phyloP scores from a whole-genome alignment of 2,113 vertebrate genomes.

The Felis chaus region DNA sequence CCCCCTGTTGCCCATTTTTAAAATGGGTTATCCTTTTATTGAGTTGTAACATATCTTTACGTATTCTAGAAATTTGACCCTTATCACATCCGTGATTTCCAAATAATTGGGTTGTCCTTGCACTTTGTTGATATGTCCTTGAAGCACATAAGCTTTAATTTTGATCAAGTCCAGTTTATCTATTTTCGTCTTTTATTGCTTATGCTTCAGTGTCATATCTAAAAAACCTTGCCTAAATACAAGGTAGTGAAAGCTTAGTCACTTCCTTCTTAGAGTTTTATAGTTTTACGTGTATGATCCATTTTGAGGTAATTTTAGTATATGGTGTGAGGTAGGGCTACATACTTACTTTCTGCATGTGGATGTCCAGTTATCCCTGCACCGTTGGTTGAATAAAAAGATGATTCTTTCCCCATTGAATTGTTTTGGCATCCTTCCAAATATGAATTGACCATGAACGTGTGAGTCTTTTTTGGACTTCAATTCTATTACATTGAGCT shows the following conservation, averaged over 20 bases:
- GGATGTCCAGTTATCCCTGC: background rate
- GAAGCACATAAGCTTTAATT: background rate
- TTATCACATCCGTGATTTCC: background rate
- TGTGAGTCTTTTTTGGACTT: background rate
- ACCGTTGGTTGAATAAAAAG: background rate
- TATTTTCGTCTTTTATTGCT: background rate
- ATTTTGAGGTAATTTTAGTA: background rate
- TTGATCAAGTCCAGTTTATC: background rate
- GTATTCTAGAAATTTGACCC: background rate
- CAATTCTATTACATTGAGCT: background rate
- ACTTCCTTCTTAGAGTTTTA: background rate
- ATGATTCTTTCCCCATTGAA: background rate
- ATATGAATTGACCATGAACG: background rate
- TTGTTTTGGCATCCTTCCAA: background rate
- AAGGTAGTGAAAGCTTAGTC: background rate
- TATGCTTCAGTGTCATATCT: background rate
- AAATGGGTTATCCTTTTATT: background rate
- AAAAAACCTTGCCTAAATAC: background rate
- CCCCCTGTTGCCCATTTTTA: background rate
- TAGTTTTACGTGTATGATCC: background rate
- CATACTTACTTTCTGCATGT: background rate
- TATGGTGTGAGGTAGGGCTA: background rate
- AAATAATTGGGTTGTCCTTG: background rate
- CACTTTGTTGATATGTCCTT: background rate
- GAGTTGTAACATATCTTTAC: background rate